These are phyloP conservation scores for Torymus aiolomorphi DNA, from an alignment of 2,888 invertebrate genomes.

Conservation along the genomic window DNA sequence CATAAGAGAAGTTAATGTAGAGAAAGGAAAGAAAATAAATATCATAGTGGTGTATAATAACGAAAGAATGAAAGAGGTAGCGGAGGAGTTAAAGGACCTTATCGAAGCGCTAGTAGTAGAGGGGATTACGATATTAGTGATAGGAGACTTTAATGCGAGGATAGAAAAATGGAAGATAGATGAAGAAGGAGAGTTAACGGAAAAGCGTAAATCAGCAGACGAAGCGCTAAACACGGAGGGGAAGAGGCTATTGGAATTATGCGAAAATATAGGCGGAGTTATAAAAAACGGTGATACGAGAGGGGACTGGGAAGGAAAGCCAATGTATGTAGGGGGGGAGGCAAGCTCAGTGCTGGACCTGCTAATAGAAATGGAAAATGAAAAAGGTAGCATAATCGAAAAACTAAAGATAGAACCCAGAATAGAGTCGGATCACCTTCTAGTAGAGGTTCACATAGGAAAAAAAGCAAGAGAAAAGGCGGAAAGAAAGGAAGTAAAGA, in stretches of 20 bases:
- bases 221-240: background rate
- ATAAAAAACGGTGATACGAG: background rate
- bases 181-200: background rate
- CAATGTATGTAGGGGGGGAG: constrained; percentile 7
- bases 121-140: background rate
- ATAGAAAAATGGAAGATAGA: too few relatives aligned
- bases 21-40: background rate
- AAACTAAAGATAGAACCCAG: background rate
- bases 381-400: background rate
- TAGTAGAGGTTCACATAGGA: background rate
- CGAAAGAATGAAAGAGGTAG: background rate
- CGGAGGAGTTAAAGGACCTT: background rate
- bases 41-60: background rate
- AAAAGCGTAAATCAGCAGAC: background rate
- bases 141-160: too few relatives aligned
- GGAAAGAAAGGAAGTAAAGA: too few relatives aligned
- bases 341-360: constrained; percentile 1
- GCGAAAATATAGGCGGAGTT: background rate
- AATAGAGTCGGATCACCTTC: constrained; percentile 22
- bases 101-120: background rate
- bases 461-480: background rate
- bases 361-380: background rate
- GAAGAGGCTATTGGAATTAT: too few relatives aligned
- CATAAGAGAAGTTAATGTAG: too few relatives aligned
- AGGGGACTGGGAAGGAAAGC: background rate